Evolutionary conservation across 2,888 invertebrate genomes (phyloP).

Genomic region (Cinara cedri): DNA sequence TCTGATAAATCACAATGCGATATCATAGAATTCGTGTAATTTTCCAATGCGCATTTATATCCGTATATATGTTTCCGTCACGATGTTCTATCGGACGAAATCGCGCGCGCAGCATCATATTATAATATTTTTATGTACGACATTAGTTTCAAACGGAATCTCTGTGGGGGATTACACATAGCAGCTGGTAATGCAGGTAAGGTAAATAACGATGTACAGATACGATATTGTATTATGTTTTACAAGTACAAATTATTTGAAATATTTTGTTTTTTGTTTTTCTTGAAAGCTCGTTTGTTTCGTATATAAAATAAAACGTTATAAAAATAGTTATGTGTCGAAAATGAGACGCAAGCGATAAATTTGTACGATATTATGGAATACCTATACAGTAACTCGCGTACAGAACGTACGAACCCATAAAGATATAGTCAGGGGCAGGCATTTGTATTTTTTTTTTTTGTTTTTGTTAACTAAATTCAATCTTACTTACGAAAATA

Average conservation of each 20-base stretch:
- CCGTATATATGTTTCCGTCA: conserved; percentile 41
- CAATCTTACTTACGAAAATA: no score
- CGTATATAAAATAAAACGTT: no score
- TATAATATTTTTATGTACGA: background rate
- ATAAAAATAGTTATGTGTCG: no score
- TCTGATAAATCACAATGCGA: conserved; percentile 13
- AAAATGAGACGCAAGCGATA: no score
- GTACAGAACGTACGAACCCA: no score
- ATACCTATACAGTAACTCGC: no score
- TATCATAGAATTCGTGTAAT: background rate
- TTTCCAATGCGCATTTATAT: conserved; percentile 12
- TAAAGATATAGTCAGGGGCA: no score
- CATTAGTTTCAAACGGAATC: background rate
- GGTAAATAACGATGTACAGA: conserved; percentile 22
- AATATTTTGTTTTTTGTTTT: background rate
- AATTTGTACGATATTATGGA: no score
- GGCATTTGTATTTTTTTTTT: no score
- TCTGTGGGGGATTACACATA: conserved; percentile 27
- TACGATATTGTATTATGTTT: background rate
- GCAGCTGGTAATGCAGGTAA: background rate
- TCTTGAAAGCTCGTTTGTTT: background rate
- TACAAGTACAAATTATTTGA: conserved; percentile 27
- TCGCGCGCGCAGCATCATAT: background rate
- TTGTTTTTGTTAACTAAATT: no score
- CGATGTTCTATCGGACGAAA: conserved; percentile 19